Conservation (phyloP, 2,888 invertebrate species). For the Eueremaeus valkanovi region DNA sequence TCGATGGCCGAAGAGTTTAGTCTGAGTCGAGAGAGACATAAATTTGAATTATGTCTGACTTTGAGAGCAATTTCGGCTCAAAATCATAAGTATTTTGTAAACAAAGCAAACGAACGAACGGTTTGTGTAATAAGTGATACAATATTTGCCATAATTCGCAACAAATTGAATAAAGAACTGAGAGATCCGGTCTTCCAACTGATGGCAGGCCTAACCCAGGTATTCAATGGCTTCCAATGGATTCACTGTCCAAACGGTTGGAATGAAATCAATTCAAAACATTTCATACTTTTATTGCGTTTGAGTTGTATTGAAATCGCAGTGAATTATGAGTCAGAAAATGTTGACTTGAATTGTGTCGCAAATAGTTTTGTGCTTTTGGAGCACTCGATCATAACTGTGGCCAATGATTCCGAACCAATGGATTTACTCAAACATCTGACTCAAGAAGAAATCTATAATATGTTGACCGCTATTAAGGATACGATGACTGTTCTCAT, state of each 20-base stretch:
- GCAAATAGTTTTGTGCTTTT: slow-evolving; percentile 31
- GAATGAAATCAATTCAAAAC: slow-evolving; percentile 24
- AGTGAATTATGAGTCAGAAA: slow-evolving; percentile 16
- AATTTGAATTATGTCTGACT: slow-evolving; percentile 7
- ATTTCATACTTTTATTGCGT: slow-evolving; percentile 31
- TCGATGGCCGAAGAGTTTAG: neutral
- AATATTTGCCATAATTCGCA: neutral
- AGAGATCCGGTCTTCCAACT: slow-evolving; percentile 16
- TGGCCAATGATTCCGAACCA: slow-evolving; percentile 9
- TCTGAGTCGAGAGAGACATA: neutral
- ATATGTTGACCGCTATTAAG: slow-evolving; percentile 25
- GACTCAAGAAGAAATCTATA: slow-evolving; percentile 17
- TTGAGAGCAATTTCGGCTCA: neutral
- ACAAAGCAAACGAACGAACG: neutral
- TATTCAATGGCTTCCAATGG: slow-evolving; percentile 12
- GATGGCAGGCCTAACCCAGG: neutral
- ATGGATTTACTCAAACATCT: slow-evolving; percentile 1
- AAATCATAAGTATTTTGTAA: slow-evolving; percentile 2
- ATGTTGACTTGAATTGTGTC: slow-evolving; percentile 18
- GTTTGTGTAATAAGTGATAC: neutral
- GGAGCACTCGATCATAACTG: slow-evolving; percentile 24
- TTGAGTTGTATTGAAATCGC: slow-evolving; percentile 35
- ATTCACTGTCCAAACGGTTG: slow-evolving; percentile 3
- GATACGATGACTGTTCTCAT: slow-evolving; percentile 35
- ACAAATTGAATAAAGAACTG: slow-evolving; percentile 20